Evolutionary conservation across 2,888 invertebrate genomes (phyloP).

Genomic region (Mimumesa dahlbomi): DNA sequence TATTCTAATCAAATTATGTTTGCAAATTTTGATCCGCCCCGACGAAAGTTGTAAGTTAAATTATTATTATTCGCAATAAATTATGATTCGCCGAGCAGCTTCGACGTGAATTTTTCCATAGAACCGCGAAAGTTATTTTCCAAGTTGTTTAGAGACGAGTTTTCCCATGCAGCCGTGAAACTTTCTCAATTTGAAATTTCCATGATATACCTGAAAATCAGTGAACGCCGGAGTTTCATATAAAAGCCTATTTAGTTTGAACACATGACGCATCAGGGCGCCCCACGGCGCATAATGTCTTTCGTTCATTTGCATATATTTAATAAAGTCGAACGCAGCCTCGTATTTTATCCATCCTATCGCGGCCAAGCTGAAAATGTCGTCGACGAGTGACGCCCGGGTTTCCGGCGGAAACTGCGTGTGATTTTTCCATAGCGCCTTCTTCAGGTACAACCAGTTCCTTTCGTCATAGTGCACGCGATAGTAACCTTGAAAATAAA

Average conservation of each 20-base stretch:
- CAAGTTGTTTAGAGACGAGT: too few relatives aligned
- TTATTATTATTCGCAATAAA: too few relatives aligned
- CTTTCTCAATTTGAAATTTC: too few relatives aligned
- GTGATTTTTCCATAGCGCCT: slow-evolving; percentile 65
- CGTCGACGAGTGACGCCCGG: slow-evolving; percentile 83
- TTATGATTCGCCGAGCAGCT: too few relatives aligned
- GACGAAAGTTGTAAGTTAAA: too few relatives aligned
- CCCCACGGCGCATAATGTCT: slow-evolving; percentile 82
- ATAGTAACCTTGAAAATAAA: slow-evolving; percentile 74
- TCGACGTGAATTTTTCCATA: too few relatives aligned
- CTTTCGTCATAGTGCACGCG: slow-evolving; percentile 74
- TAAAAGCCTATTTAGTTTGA: slow-evolving; percentile 77
- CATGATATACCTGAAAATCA: slow-evolving; percentile 72
- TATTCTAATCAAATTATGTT: too few relatives aligned
- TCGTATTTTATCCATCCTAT: slow-evolving; percentile 79
- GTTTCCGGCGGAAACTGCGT: slow-evolving; percentile 80
- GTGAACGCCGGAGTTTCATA: slow-evolving; percentile 70
- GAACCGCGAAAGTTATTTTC: too few relatives aligned
- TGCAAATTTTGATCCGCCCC: too few relatives aligned
- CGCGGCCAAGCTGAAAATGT: slow-evolving; percentile 80
- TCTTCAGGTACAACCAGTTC: slow-evolving; percentile 73
- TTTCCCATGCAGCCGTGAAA: too few relatives aligned
- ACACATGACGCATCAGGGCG: slow-evolving; percentile 79
- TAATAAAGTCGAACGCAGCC: slow-evolving; percentile 80
- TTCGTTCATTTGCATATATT: slow-evolving; percentile 80